These are phyloP conservation scores for Tachina lurida DNA, from an alignment of 2,888 invertebrate genomes.

Conservation along the genomic window DNA sequence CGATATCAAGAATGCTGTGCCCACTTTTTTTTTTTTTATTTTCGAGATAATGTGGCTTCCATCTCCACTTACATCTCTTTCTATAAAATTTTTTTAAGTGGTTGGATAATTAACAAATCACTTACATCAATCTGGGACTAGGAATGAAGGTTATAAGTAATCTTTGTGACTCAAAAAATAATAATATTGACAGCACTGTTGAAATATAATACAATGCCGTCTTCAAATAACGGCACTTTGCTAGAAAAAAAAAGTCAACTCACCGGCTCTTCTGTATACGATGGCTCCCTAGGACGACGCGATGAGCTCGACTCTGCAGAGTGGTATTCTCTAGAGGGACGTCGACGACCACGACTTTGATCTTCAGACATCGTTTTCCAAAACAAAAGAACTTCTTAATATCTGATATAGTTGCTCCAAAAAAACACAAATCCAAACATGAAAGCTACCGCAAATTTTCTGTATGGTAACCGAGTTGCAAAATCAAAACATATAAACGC, in stretches of 20 bases:
- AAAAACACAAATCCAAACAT: not conserved
- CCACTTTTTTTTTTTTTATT: too few relatives aligned
- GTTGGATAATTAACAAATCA: too few relatives aligned
- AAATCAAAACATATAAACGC: not conserved
- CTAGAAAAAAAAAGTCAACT: conserved; percentile 28
- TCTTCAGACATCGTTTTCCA: conserved; percentile 73
- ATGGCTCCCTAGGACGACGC: conserved; percentile 61
- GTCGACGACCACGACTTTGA: conserved; percentile 73
- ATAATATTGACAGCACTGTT: not conserved
- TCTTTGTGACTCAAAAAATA: too few relatives aligned
- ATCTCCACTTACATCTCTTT: too few relatives aligned
- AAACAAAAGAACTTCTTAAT: not conserved
- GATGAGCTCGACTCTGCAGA: conserved; percentile 60
- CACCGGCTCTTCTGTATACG: conserved; percentile 73
- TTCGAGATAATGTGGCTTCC: too few relatives aligned
- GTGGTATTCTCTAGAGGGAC: conserved; percentile 73
- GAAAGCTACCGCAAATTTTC: not conserved
- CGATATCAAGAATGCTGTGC: too few relatives aligned
- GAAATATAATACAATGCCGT: not conserved
- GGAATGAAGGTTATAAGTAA: too few relatives aligned
- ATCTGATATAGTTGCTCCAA: conserved; percentile 1
- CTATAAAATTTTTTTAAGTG: too few relatives aligned
- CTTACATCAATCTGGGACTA: too few relatives aligned
- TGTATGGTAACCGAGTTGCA: not conserved
- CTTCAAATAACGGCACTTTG: not conserved